Percentiles rank a stretch among this genome's conserved stretches.
These are phyloP conservation scores for Parotocinclus haroldoi DNA, from an alignment of 2,797 vertebrate species.

Conservation along the genomic window DNA sequence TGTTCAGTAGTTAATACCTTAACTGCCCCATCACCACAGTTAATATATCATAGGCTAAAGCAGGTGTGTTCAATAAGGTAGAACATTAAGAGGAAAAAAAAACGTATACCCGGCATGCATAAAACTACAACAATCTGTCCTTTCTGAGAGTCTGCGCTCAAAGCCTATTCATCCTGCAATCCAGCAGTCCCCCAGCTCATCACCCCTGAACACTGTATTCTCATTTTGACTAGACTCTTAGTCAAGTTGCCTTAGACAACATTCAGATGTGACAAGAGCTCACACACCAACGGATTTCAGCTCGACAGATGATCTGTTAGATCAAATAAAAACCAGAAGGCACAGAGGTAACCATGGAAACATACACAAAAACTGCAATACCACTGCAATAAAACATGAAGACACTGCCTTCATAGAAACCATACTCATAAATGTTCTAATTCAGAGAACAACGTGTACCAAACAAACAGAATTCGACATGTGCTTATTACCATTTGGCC, in stretches of 20 bases:
- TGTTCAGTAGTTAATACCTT: too few relatives aligned
- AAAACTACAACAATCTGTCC: too few relatives aligned
- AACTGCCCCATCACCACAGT: too few relatives aligned
- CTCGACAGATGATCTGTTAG: background rate
- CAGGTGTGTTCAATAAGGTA: too few relatives aligned
- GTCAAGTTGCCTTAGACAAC: background rate
- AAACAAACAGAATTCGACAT: background rate
- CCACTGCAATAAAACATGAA: constrained; percentile 7
- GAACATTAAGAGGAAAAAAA: too few relatives aligned
- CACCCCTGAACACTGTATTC: constrained; percentile 33
- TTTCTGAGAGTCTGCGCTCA: too few relatives aligned
- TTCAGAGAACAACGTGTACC: too few relatives aligned
- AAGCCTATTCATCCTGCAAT: too few relatives aligned
- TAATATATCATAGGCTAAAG: too few relatives aligned
- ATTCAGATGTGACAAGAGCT: background rate
- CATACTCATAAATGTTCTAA: background rate
- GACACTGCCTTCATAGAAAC: background rate
- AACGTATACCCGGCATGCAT: too few relatives aligned
- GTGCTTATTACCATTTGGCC: constrained; percentile 25
- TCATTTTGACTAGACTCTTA: constrained; percentile 16
- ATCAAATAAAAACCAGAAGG: constrained; percentile 23
- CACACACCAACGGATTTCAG: background rate
- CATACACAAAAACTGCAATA: constrained; percentile 1
- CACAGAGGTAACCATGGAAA: constrained; percentile 24
- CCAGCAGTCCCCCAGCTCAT: background rate